These are phyloP conservation scores for Eremobia ochroleuca DNA, from an alignment of 2,888 invertebrate genomes.

Conservation along the genomic window DNA sequence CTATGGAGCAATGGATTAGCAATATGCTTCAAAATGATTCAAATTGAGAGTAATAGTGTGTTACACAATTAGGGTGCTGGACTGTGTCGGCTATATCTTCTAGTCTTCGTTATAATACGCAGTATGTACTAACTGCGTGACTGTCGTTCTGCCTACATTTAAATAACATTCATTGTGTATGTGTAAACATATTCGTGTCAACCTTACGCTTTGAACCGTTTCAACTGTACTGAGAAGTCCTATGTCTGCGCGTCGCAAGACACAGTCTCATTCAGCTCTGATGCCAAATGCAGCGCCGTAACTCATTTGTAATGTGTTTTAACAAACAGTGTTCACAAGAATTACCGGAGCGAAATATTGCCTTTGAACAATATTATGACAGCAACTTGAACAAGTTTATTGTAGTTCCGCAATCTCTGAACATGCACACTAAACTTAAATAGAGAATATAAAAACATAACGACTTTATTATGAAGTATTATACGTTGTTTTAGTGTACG, in stretches of 20 bases:
- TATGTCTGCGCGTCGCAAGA: conserved; percentile 67
- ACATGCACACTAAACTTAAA: conserved; percentile 28
- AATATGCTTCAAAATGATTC: no score
- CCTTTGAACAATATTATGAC: conserved; percentile 66
- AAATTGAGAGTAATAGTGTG: no score
- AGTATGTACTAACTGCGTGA: conserved; percentile 4
- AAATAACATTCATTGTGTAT: conserved; percentile 9
- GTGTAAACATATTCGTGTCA: conserved; percentile 27
- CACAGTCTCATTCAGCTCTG: conserved; percentile 70
- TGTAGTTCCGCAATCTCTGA: conserved; percentile 36
- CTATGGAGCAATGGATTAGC: no score
- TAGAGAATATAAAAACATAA: conserved; percentile 13
- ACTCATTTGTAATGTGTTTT: conserved; percentile 79
- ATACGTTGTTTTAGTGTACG: conserved; percentile 17
- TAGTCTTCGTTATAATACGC: neutral
- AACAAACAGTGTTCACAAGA: conserved; percentile 70
- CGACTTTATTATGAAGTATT: conserved; percentile 11
- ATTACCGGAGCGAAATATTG: conserved; percentile 71
- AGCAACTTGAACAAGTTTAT: conserved; percentile 45
- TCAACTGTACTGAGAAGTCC: conserved; percentile 55
- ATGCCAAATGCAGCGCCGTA: conserved; percentile 82
- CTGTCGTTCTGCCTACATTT: conserved; percentile 1
- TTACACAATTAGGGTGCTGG: no score
- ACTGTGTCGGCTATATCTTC: neutral
- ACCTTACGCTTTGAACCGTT: conserved; percentile 51